Conservation (phyloP, 2,797 vertebrate genomes). For the Fistularia commersonii region DNA sequence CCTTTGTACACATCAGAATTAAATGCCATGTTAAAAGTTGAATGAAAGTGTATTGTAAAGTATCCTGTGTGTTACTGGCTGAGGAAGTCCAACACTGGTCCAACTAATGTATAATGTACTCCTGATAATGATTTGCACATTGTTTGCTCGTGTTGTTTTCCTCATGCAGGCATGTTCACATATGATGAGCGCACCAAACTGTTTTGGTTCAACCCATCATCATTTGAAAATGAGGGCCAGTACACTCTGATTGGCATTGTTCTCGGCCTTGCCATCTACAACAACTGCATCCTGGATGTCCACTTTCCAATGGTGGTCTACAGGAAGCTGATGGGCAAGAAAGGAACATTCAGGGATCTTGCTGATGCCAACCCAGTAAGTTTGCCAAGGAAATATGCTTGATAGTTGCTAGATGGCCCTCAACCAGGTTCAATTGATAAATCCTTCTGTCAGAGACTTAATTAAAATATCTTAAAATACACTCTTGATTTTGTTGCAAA, state of each 20-base stretch:
- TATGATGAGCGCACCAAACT: constrained; percentile 94
- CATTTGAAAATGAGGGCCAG: constrained; percentile 97
- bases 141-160: constrained; percentile 1
- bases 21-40: no score
- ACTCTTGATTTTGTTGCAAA: constrained; percentile 42
- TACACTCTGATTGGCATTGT: constrained; percentile 99
- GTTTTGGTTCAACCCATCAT: constrained; percentile 98
- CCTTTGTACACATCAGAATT: no score
- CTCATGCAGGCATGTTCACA: constrained; percentile 92
- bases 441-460: neutral
- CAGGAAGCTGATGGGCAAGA: constrained; percentile 98
- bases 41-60: no score
- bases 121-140: no score
- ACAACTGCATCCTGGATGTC: constrained; percentile 98
- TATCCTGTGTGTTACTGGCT: no score
- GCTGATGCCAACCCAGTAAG: constrained; percentile 96
- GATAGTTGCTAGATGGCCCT: no score
- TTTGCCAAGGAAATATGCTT: neutral
- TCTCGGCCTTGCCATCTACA: constrained; percentile 96
- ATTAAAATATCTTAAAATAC: neutral
- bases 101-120: no score
- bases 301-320: constrained; percentile 99
- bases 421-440: neutral
- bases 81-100: no score
- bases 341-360: constrained; percentile 95